Evolutionary conservation across 2,888 invertebrate species (phyloP).

Genomic region (Ophraella communa): DNA sequence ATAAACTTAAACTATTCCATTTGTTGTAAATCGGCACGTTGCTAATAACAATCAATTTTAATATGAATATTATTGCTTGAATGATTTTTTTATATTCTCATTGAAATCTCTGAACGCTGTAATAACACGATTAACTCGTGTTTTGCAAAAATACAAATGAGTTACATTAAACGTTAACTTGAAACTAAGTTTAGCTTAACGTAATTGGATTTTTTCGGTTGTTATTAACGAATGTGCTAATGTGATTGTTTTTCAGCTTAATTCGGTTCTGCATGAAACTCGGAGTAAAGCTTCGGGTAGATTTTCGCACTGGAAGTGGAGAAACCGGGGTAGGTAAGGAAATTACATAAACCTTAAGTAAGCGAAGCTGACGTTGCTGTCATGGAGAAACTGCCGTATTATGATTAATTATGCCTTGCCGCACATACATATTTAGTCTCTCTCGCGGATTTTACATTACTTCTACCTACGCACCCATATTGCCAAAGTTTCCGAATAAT

Average conservation of each 20-base stretch:
- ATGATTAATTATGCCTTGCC: slow-evolving; percentile 56
- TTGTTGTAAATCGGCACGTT: too few species aligned
- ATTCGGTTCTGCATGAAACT: slow-evolving; percentile 6
- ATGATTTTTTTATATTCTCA: too few species aligned
- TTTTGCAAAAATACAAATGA: too few species aligned
- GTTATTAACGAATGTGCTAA: background rate
- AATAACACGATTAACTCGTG: too few species aligned
- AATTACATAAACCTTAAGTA: slow-evolving; percentile 60
- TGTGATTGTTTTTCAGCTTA: background rate
- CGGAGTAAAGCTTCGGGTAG: slow-evolving; percentile 29
- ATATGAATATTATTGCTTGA: too few species aligned
- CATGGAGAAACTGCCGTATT: slow-evolving; percentile 55
- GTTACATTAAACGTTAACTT: too few species aligned
- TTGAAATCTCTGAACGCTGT: too few species aligned
- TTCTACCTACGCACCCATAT: slow-evolving; percentile 37
- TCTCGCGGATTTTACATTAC: slow-evolving; percentile 37
- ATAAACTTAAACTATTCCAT: too few species aligned
- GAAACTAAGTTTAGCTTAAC: too few species aligned
- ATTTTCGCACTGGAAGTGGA: slow-evolving; percentile 34
- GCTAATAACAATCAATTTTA: too few species aligned
- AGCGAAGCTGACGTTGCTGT: slow-evolving; percentile 56
- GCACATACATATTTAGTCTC: slow-evolving; percentile 41
- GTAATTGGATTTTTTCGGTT: background rate
- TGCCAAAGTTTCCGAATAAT: slow-evolving; percentile 34
- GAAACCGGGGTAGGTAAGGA: slow-evolving; percentile 51